Evolutionary conservation across 2,113 vertebrate species (phyloP), one percentile per base, ranked within the genome.

Genomic region (Marmota monax): DNA sequence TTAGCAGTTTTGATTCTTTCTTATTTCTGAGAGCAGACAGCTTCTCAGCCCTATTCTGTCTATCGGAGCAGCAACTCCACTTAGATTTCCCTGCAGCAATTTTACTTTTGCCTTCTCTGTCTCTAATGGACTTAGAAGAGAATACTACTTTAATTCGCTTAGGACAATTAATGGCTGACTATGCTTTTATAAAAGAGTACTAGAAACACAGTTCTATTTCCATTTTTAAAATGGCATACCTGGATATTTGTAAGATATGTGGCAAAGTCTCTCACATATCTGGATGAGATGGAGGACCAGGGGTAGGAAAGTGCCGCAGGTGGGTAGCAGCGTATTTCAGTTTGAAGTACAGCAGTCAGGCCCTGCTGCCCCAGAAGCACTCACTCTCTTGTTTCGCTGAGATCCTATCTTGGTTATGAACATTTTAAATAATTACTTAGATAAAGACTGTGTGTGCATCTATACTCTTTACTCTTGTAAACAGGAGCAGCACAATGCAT

Each of bases 391-490:
- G 4, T 56, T 87, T 84, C 42, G 22, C 72, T 23, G n/a, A 84
- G n/a, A 10, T 4, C 88, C 34, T 58, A 51, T 72, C 56, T 95
- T 92, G 82, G 8, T 73, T 70, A 42, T 88, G 93, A 67, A 86
- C 3, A 8, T 80, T 79, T 61, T 56, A 74, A 82, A 53, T 72
- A 61, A 88, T 77, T 22, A 48, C 4, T 42, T 65, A 61, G 51
- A 27, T 76, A 37, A 90, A 42, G 34, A 74, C 42, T 2, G 14
- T 72, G 3, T 12, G 22, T 53, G 37, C 61, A 25, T 63, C 5
- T 63, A 23, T 29, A 88, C 56, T 79, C 42, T 76, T 79, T 88
- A 76, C 65, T 91, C 79, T 85, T 67, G 69, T 37, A 61, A 93
- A 65, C 13, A 95, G 45, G 16, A 85, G 16, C 73, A 83, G 58